A percentile compares a stretch with the other conserved stretches of the same genome.
These are phyloP conservation scores for Phoebastria nigripes DNA, from an alignment of 2,797 vertebrate species.

Conservation along the genomic window DNA sequence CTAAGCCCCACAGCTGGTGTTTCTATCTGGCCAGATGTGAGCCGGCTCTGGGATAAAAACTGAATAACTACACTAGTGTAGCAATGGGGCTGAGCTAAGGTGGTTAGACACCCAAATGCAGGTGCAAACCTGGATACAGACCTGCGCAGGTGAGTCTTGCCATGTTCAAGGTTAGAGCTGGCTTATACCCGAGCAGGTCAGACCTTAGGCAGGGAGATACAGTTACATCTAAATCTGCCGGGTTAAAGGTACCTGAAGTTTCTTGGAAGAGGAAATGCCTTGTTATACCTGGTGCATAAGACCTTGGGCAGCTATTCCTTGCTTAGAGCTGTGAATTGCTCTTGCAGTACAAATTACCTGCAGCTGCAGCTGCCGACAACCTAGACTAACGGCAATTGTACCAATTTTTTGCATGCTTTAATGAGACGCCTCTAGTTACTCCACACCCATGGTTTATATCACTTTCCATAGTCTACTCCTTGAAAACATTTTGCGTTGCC, in stretches of 20 bases:
- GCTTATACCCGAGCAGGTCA: neutral
- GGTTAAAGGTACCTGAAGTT: neutral
- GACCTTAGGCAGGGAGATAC: neutral
- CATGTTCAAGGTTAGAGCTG: neutral
- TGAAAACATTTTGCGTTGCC: neutral
- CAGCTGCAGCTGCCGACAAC: neutral
- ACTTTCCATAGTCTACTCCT: neutral
- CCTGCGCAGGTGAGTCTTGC: neutral
- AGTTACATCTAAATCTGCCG: neutral
- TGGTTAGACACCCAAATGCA: neutral
- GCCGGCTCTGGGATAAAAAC: neutral
- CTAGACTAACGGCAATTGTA: neutral
- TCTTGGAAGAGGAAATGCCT: neutral
- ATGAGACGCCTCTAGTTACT: neutral
- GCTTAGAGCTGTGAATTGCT: neutral
- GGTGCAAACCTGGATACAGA: neutral
- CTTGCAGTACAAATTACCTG: neutral
- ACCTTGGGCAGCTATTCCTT: neutral
- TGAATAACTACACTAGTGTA: accelerated
- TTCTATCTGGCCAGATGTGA: neutral
- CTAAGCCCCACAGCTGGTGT: neutral
- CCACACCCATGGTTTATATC: neutral
- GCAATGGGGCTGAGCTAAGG: neutral
- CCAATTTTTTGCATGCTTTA: neutral
- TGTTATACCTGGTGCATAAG: neutral